phyloP scores from a whole-genome alignment of 2,888 invertebrate species.

The Caenorhabditis sulstoni region DNA sequence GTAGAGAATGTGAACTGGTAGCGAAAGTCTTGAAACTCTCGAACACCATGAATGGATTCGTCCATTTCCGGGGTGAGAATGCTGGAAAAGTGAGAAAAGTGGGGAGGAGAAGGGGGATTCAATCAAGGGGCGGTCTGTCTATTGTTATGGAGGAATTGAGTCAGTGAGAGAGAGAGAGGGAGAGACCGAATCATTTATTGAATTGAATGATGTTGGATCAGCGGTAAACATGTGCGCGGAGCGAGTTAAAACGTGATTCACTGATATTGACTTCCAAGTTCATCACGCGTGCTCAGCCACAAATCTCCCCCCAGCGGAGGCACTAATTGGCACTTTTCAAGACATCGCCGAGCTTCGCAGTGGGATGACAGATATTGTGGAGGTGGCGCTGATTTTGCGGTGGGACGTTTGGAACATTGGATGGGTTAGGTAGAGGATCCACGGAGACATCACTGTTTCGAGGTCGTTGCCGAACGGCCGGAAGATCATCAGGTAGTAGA shows the following conservation, averaged over 20 bases:
- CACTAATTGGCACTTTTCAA: too few relatives aligned
- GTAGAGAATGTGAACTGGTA: constrained; percentile 17
- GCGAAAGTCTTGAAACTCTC: constrained; percentile 14
- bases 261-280: too few relatives aligned
- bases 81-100: background rate
- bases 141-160: background rate
- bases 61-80: constrained; percentile 6
- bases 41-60: constrained; percentile 21
- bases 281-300: too few relatives aligned
- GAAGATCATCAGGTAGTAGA: constrained; percentile 32
- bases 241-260: too few relatives aligned
- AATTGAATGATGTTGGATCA: constrained; percentile 29
- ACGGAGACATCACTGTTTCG: constrained; percentile 36
- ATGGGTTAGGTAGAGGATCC: constrained; percentile 41
- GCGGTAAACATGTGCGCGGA: background rate
- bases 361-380: constrained; percentile 4
- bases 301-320: too few relatives aligned
- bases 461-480: constrained; percentile 47
- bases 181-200: too few relatives aligned
- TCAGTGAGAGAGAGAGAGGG: too few relatives aligned
- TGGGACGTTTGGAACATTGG: constrained; percentile 30
- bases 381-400: constrained; percentile 3
- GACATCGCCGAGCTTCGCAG: background rate
- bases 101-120: background rate
- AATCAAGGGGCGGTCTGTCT: constrained; percentile 6